Evolutionary conservation across 2,113 vertebrate genomes (phyloP).

Genomic region (Sinocyclocheilus maitianheensis): DNA sequence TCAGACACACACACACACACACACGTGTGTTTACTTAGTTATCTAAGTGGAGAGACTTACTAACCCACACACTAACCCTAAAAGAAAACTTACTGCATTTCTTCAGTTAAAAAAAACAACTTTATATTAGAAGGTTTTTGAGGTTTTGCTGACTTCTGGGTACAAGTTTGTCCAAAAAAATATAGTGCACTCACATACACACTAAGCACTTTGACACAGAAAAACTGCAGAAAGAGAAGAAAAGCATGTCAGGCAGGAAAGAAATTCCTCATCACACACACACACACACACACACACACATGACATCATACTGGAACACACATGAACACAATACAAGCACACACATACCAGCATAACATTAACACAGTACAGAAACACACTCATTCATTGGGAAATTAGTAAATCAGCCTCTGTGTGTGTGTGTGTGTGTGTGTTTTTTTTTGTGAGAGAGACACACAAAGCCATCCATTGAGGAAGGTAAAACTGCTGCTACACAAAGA

Average conservation of each 20-base stretch:
- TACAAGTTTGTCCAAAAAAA: neutral
- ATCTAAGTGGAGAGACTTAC: too few species aligned
- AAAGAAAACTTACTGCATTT: too few species aligned
- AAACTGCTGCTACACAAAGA: constrained; percentile 47
- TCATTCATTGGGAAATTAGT: neutral
- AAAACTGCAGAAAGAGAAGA: constrained; percentile 8
- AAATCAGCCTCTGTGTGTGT: neutral
- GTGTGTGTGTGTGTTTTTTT: neutral
- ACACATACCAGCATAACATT: constrained; percentile 13
- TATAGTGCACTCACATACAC: neutral
- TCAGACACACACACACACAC: constrained; percentile 42
- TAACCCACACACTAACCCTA: neutral
- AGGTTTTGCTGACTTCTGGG: too few species aligned
- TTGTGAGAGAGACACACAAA: constrained; percentile 14
- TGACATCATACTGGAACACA: constrained; percentile 3
- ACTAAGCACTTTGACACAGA: neutral
- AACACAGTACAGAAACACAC: neutral
- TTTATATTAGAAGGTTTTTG: too few species aligned
- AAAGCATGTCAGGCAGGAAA: neutral
- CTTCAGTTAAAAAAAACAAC: too few species aligned
- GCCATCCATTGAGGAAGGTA: constrained; percentile 46
- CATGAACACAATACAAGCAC: neutral
- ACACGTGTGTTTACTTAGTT: neutral
- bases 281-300: neutral
- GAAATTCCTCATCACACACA: neutral